Percentiles rank a stretch among this genome's conserved stretches.
Conservation (phyloP, 1,140 invertebrate species). For the Lordiphosa clarofinis region DNA sequence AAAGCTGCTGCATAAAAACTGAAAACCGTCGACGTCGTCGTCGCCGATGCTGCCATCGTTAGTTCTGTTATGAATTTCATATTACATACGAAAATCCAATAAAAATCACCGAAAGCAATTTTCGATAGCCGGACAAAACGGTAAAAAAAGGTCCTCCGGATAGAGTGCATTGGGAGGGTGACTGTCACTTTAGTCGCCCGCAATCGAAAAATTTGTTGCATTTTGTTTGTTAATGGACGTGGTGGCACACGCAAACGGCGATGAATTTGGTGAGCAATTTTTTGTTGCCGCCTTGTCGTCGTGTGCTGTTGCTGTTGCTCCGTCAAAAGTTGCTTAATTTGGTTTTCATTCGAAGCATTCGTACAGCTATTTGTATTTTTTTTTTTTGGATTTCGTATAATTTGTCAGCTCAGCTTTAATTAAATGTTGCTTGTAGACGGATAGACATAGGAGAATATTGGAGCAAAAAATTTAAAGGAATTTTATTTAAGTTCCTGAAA, state of each 20-base stretch:
- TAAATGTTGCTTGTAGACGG: constrained; percentile 19
- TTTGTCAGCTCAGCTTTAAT: constrained; percentile 36
- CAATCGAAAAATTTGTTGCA: constrained; percentile 32
- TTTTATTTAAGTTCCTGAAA: neutral
- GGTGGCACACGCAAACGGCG: neutral
- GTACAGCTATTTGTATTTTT: too few species aligned
- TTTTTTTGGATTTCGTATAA: constrained; percentile 2
- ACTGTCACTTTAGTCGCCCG: constrained; percentile 4
- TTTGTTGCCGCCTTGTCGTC: constrained; percentile 23
- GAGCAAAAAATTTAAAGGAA: neutral
- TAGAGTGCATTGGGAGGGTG: constrained; percentile 21
- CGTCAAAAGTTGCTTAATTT: constrained; percentile 62
- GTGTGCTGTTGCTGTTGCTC: constrained; percentile 29
- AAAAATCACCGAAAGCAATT: constrained; percentile 77
- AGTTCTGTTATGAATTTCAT: constrained; percentile 69
- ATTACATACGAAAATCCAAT: constrained; percentile 73
- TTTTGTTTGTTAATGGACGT: constrained; percentile 36
- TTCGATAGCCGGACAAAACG: constrained; percentile 33
- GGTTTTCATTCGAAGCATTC: constrained; percentile 49
- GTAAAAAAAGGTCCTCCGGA: constrained; percentile 12
- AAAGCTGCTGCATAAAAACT: constrained; percentile 37
- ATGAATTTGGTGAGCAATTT: constrained; percentile 4
- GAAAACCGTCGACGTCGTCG: constrained; percentile 33
- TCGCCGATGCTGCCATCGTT: constrained; percentile 26
- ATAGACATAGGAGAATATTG: neutral